A percentile compares a stretch with the other conserved stretches of the same genome.
Evolutionary conservation across 2,888 invertebrate genomes (phyloP).

Genomic region (Lasius fuliginosus): DNA sequence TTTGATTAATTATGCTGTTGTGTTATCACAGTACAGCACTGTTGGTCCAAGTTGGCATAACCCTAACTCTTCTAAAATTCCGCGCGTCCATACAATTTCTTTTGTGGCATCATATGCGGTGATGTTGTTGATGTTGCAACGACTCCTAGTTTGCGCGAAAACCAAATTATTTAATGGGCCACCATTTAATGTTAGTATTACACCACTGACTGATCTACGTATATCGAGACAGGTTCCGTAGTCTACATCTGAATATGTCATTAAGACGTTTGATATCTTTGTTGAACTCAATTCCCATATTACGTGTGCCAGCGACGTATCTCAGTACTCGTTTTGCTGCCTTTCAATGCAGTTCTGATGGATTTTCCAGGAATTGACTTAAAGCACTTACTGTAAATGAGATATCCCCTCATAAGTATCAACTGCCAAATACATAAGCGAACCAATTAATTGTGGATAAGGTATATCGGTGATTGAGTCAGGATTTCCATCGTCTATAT

Average conservation of each 20-base stretch:
- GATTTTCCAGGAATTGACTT: slow-evolving; percentile 1
- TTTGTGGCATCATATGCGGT: too few relatives aligned
- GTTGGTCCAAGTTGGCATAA: too few relatives aligned
- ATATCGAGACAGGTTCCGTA: neutral
- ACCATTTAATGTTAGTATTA: neutral
- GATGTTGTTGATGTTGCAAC: neutral
- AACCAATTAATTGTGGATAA: slow-evolving; percentile 10
- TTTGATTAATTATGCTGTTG: too few relatives aligned
- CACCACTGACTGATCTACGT: neutral
- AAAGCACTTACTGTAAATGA: neutral
- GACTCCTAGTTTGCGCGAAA: neutral
- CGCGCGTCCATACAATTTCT: too few relatives aligned
- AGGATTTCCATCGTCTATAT: neutral
- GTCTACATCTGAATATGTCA: slow-evolving; percentile 4
- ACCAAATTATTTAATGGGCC: neutral
- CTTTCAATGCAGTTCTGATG: neutral
- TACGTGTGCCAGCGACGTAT: slow-evolving; percentile 1
- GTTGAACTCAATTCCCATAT: neutral
- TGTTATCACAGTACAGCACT: too few relatives aligned
- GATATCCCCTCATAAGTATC: neutral
- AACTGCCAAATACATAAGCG: slow-evolving; percentile 21
- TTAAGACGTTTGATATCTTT: neutral
- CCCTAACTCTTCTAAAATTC: too few relatives aligned
- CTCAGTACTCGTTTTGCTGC: neutral
- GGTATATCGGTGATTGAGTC: neutral